Percentiles rank a stretch among this genome's conserved stretches.
These are phyloP conservation scores for Macropus fuliginosus DNA, from an alignment of 2,797 vertebrate genomes.

Conservation along the genomic window DNA sequence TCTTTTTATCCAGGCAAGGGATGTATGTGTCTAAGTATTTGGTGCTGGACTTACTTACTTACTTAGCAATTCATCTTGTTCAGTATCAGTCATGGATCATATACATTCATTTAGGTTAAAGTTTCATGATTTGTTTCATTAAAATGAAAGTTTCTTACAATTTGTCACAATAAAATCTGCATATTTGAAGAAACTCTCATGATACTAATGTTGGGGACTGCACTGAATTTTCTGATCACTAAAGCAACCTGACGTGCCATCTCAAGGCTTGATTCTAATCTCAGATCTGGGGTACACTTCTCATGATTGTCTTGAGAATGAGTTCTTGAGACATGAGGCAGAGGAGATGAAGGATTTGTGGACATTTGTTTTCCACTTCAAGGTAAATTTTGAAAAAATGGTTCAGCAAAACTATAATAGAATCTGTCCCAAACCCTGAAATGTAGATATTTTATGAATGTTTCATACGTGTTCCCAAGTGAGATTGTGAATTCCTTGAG, in stretches of 20 bases:
- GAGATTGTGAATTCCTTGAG: constrained; percentile 1
- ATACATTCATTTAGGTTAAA: constrained; percentile 30
- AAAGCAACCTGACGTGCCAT: background rate
- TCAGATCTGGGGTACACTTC: background rate
- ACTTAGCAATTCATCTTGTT: constrained; percentile 25
- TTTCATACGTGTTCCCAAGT: background rate
- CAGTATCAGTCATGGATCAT: background rate
- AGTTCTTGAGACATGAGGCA: background rate
- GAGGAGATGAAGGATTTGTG: background rate
- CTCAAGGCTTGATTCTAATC: background rate
- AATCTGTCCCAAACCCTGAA: constrained; percentile 3
- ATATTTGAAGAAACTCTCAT: background rate
- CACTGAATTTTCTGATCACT: constrained; percentile 7
- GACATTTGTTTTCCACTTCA: background rate
- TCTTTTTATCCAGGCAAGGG: background rate
- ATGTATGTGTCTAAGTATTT: constrained; percentile 19
- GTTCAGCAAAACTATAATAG: constrained; percentile 12
- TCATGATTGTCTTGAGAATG: background rate
- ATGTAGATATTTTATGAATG: constrained; percentile 8
- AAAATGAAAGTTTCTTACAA: background rate
- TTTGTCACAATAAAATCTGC: constrained; percentile 19
- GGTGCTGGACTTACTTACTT: background rate
- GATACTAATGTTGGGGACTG: background rate
- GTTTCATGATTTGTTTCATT: constrained; percentile 14
- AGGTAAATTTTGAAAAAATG: constrained; percentile 25